Evolutionary conservation across 2,888 invertebrate genomes (phyloP), one percentile per base, ranked within the genome.

Genomic region (Mythimna albipuncta): DNA sequence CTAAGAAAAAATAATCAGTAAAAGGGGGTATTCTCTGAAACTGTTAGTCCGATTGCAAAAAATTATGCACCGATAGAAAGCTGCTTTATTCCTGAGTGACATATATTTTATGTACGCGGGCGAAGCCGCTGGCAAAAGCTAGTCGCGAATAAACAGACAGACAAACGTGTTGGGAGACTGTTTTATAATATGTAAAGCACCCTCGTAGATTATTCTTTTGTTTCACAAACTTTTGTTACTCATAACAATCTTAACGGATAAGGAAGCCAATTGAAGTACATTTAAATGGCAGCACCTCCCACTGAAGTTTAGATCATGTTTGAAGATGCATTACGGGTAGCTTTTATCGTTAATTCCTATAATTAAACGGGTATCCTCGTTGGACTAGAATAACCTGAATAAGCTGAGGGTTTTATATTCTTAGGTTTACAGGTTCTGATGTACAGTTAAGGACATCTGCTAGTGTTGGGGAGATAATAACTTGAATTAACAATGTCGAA

Each of bases 321-420:
- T 65, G 62, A 79, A 75, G 61, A 80, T 32, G 72, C 74, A 80
- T 61, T 65, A 71, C 62, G 62, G n/a, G 52, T 63, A 57, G 50
- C 38, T 64, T 81, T 72, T 63, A 79, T 69, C 61, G 52, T 72
- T 47, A 77, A 82, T 69, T 69, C 68, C 58, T 79, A 72, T 72
- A 72, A 66, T 72, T 81, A 81, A 69, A 79, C 65, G 55, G 55
- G 52, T 69, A 59, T 81, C 41, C 72, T 72, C n/a, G 79, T 68
- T 66, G 7, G 26, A 77, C 78, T 5, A 61, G 82, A 72, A 77
- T 61, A 82, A 82, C 82, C 32, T 66, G 79, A 64, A 63, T 52
- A 26, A 61, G 54, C 63, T 50, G 66, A 62, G 67, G 57, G 77
- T 6, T 68, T 41, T 71, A 66, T 58, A 75, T 82, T 69, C 59